Evolutionary conservation across 2,113 vertebrate species (phyloP).

Genomic region (Corydoras maculifer): DNA sequence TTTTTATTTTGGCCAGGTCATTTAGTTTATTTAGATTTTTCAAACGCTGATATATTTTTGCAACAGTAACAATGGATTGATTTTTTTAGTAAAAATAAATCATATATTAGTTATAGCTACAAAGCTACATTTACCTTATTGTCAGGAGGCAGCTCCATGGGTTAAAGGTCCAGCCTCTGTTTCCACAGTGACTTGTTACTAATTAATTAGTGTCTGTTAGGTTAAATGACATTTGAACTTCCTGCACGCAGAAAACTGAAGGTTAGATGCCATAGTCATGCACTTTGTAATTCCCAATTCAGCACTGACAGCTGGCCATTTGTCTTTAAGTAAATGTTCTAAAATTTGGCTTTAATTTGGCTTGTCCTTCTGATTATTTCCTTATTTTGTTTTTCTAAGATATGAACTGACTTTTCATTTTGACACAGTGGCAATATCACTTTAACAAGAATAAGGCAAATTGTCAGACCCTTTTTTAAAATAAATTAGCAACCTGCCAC

Average conservation of each 20-base stretch:
- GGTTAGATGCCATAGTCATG: background rate
- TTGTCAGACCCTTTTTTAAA: no score
- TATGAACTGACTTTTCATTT: no score
- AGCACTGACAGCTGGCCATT: background rate
- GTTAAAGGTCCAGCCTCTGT: background rate
- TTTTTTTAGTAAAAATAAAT: no score
- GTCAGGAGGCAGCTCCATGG: background rate
- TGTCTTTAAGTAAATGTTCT: background rate
- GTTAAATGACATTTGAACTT: constrained; percentile 13
- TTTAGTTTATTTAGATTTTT: no score
- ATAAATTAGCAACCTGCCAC: no score
- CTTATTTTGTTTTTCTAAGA: background rate
- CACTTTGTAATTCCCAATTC: background rate
- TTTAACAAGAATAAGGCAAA: no score
- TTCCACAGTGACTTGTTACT: background rate
- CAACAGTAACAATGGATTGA: no score
- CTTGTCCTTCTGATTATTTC: background rate
- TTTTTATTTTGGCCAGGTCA: no score
- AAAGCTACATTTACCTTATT: no score
- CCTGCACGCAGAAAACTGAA: constrained; percentile 11
- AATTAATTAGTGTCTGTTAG: background rate
- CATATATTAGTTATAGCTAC: no score
- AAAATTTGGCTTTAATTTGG: background rate
- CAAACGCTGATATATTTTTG: no score
- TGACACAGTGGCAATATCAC: no score